Base-by-base conservation (phyloP, 2,113 vertebrate species). In the Dendropsophus ebraccatus region DNA sequence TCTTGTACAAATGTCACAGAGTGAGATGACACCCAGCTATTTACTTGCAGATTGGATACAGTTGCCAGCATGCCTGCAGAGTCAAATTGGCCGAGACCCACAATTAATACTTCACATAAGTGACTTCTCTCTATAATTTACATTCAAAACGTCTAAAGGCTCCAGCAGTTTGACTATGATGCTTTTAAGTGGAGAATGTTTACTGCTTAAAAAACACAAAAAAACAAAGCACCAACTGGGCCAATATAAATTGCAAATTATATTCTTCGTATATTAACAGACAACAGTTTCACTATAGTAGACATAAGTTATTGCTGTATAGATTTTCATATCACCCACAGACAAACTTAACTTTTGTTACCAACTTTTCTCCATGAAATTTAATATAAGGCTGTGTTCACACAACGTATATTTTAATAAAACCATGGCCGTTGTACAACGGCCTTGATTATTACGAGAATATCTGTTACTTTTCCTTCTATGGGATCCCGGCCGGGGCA, bases 1-100 rank as follows among this genome's bases (percentile, higher is more conserved):
- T 94, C 90, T 85, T 89, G 86, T 84, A 91, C 88, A 91, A 87
- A 89, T 90, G 90, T 90, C 88, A 92, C 90, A 83, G 84, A 88
- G 81, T 14, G 41, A 88, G 89, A 89, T 88, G 83, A 67, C 88
- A 90, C 60, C 86, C 91, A 90, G 88, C 58, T 90, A 84, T 90
- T 90, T 91, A 90, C 37, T 1, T 78, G 75, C 60, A 91, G 83
- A 89, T 79, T 88, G 77, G 80, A 89, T 89, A 87, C 17, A 21
- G 73, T 32, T 88, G 87, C 82, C 87, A 84, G 70, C 80, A 88
- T 81, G 83, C 72, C 88, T 82, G 25, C 49, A 80, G 74, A 77
- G 81, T 89, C 87, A 92, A 92, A 91, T 76, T 74, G 70, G 30
- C 88, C 83, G 90, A 92, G 86, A 85, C 56, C 75, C 16, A 86